A percentile compares a stretch with the other conserved stretches of the same genome.
Conservation (phyloP, 1,140 invertebrate genomes). For the Drosophila bifasciata region DNA sequence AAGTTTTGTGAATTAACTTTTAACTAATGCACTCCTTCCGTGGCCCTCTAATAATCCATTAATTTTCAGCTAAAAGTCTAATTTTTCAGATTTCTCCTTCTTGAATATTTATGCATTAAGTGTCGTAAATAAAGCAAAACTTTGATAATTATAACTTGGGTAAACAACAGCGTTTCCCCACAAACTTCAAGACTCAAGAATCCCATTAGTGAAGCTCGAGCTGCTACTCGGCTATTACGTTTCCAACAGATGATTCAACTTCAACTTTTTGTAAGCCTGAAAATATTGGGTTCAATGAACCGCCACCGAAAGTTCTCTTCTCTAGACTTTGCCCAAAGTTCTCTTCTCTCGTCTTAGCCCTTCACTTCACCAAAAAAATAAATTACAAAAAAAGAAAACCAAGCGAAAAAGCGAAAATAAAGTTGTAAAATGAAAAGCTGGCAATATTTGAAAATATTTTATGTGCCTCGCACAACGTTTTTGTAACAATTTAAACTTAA, state of each 20-base stretch:
- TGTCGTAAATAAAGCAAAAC: too few species aligned
- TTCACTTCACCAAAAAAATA: constrained; percentile 12
- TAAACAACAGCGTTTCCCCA: too few species aligned
- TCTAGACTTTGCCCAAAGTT: constrained; percentile 14
- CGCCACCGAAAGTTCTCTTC: constrained; percentile 10
- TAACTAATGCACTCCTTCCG: too few species aligned
- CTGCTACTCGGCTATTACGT: constrained; percentile 1
- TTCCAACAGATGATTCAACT: constrained; percentile 20
- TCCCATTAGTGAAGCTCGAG: constrained; percentile 24
- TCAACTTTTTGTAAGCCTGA: constrained; percentile 26
- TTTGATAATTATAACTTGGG: too few species aligned
- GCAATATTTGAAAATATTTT: constrained; percentile 41
- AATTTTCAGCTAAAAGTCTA: too few species aligned
- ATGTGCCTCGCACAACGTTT: constrained; percentile 33
- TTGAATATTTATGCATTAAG: too few species aligned
- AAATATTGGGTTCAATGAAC: constrained; percentile 54
- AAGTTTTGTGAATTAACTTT: too few species aligned
- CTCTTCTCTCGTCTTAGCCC: constrained; percentile 1
- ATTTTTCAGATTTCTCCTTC: too few species aligned
- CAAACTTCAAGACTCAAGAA: constrained; percentile 1
- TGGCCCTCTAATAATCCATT: too few species aligned
- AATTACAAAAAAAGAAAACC: too few species aligned
- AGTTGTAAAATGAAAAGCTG: constrained; percentile 42
- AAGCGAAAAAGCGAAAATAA: constrained; percentile 10
- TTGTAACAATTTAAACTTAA: constrained; percentile 22